Evolutionary conservation across 1,140 invertebrate species (phyloP).

Genomic region (Penaeus chinensis): DNA sequence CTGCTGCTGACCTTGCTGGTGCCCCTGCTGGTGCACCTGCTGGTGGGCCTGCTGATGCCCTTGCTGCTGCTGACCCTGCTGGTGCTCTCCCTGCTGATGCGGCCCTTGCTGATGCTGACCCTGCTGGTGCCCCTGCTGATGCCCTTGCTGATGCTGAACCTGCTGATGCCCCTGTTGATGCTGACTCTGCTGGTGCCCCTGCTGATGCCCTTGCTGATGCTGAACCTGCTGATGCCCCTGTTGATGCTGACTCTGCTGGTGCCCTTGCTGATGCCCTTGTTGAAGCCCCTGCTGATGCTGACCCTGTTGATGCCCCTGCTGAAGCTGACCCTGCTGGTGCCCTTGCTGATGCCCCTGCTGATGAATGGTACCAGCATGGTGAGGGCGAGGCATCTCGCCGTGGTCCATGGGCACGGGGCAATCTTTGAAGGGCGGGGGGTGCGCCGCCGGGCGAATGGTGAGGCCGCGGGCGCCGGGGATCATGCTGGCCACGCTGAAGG

Average conservation of each 20-base stretch:
- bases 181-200: background rate
- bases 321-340: background rate
- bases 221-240: background rate
- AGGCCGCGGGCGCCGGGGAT: constrained; percentile 27
- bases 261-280: background rate
- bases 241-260: background rate
- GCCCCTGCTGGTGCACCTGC: too few species aligned
- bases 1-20: too few species aligned
- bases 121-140: background rate
- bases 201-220: background rate
- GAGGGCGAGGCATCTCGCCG: constrained; percentile 19
- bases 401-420: constrained; percentile 36
- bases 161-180: constrained; percentile 4
- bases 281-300: background rate
- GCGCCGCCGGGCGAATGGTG: constrained; percentile 16
- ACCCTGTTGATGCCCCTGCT: background rate
- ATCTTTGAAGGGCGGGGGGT: background rate
- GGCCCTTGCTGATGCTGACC: background rate
- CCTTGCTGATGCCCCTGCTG: background rate
- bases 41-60: background rate
- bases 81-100: background rate
- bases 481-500: constrained; percentile 52
- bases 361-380: background rate
- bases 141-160: background rate
- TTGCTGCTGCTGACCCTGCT: background rate